Conservation (phyloP, 2,797 vertebrate genomes). For the Melanotaenia boesemani region DNA sequence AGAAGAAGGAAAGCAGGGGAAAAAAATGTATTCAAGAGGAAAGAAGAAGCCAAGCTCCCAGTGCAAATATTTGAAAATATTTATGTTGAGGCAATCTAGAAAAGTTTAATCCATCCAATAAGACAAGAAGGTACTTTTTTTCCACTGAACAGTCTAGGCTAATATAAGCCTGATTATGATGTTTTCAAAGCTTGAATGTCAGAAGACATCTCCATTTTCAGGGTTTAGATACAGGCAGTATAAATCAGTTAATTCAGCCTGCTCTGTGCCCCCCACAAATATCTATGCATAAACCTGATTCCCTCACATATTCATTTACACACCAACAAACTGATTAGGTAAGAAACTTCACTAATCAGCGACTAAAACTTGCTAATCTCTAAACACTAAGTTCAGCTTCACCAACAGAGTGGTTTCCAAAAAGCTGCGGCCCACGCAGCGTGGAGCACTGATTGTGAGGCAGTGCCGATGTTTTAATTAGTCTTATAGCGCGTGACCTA, state of each 20-base stretch:
- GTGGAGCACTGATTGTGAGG: slow-evolving; percentile 28
- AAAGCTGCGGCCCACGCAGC: slow-evolving; percentile 64
- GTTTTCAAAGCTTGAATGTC: slow-evolving; percentile 4
- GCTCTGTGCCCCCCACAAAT: slow-evolving; percentile 28
- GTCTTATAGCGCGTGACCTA: slow-evolving; percentile 25
- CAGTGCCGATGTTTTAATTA: slow-evolving; percentile 66
- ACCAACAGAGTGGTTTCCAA: slow-evolving; percentile 54
- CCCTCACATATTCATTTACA: slow-evolving; percentile 31
- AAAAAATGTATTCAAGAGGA: slow-evolving; percentile 27
- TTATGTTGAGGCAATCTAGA: slow-evolving; percentile 12
- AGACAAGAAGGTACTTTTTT: not conserved
- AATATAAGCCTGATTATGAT: not conserved
- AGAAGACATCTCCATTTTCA: not conserved
- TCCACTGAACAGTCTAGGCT: not conserved
- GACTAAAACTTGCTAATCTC: slow-evolving; percentile 46
- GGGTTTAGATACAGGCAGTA: slow-evolving; percentile 2
- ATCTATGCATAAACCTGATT: slow-evolving; percentile 33
- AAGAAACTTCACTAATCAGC: slow-evolving; percentile 48
- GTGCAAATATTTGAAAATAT: slow-evolving; percentile 15
- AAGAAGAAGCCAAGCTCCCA: slow-evolving; percentile 19
- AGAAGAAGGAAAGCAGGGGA: slow-evolving; percentile 27
- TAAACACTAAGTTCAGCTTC: slow-evolving; percentile 27
- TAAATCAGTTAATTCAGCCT: slow-evolving; percentile 18
- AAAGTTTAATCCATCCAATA: slow-evolving; percentile 8
- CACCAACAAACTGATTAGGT: slow-evolving; percentile 11